These are phyloP conservation scores for Andrena marginata DNA, from an alignment of 2,888 invertebrate species.

Conservation along the genomic window DNA sequence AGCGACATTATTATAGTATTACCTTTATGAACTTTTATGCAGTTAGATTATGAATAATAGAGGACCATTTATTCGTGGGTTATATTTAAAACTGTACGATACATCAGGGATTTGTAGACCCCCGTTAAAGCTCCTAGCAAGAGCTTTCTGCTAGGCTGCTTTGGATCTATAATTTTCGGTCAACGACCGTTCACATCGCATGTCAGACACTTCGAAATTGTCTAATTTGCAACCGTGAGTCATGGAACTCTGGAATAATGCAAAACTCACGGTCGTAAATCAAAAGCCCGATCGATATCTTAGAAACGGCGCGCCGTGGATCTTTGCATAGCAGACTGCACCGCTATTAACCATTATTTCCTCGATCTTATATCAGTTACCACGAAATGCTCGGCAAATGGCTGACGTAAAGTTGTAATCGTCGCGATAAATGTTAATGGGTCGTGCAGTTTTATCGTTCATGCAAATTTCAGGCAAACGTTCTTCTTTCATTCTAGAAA, in stretches of 20 bases:
- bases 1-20: not conserved
- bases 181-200: slow-evolving; percentile 30
- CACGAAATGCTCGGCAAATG: not conserved
- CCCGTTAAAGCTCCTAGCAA: not conserved
- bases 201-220: slow-evolving; percentile 49
- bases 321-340: not conserved
- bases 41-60: not conserved
- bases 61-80: not conserved
- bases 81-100: not conserved
- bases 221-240: slow-evolving; percentile 28
- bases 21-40: not conserved
- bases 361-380: not conserved
- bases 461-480: not conserved
- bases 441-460: not conserved
- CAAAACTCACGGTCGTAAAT: slow-evolving; percentile 37
- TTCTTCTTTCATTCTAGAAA: not conserved
- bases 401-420: not conserved
- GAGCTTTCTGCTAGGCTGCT: not conserved
- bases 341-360: not conserved
- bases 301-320: not conserved
- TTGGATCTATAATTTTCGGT: slow-evolving; percentile 41
- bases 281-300: slow-evolving; percentile 26
- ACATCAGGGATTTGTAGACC: not conserved
- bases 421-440: not conserved
- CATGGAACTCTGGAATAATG: slow-evolving; percentile 14